These are phyloP conservation scores for Gonatopus flavifemur DNA, from an alignment of 1,140 invertebrate genomes.

Conservation along the genomic window DNA sequence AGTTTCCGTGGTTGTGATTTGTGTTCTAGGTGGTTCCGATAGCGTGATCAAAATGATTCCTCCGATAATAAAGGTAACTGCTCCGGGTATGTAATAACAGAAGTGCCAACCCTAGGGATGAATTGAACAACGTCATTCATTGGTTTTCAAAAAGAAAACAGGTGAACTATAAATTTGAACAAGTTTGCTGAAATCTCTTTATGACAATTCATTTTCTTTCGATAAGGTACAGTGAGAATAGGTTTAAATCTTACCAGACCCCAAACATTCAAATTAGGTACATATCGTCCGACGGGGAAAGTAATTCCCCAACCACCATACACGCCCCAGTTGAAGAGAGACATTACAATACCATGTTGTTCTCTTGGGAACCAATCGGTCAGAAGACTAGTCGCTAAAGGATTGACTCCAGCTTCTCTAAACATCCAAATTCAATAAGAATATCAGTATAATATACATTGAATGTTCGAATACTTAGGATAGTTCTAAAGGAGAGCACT, in stretches of 20 bases:
- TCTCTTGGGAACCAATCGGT: constrained; percentile 81
- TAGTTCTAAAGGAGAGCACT: too few relatives aligned
- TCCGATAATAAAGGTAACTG: constrained; percentile 75
- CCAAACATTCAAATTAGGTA: constrained; percentile 76
- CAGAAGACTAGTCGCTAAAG: constrained; percentile 78
- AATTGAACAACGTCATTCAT: too few relatives aligned
- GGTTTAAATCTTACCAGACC: constrained; percentile 71
- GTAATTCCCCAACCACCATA: constrained; percentile 90
- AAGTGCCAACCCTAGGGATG: constrained; percentile 77
- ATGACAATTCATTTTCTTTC: too few relatives aligned
- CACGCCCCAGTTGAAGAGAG: constrained; percentile 93
- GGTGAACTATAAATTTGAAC: too few relatives aligned
- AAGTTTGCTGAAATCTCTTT: too few relatives aligned
- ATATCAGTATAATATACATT: too few relatives aligned
- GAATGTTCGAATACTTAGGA: too few relatives aligned
- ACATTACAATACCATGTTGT: constrained; percentile 81
- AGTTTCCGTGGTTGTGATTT: too few relatives aligned
- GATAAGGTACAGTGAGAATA: too few relatives aligned
- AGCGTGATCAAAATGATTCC: constrained; percentile 73
- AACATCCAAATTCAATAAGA: not conserved
- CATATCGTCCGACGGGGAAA: constrained; percentile 85
- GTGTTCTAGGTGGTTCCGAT: constrained; percentile 73
- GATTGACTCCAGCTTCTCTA: constrained; percentile 86
- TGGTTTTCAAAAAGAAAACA: too few relatives aligned
- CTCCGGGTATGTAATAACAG: constrained; percentile 79